Evolutionary conservation across 30 jellyfish, hydroid and myxozoan species (phyloP).

Genomic region (Catostylus mosaicus): DNA sequence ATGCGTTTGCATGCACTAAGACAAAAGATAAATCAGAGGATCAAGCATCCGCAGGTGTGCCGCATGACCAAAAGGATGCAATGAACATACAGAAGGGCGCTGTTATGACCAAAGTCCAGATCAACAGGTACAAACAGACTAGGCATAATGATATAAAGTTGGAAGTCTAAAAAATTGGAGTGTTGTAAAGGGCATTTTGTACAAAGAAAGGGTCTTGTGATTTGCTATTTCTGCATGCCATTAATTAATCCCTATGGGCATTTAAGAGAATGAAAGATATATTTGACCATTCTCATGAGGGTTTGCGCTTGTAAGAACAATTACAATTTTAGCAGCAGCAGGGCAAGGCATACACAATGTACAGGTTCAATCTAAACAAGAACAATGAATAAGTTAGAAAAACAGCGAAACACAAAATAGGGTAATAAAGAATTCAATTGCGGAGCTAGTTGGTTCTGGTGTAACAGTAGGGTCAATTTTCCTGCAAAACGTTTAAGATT

Average conservation of each 20-base stretch:
- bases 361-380: background rate
- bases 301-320: constrained; percentile 9
- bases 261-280: too few species aligned
- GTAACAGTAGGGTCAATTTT: too few species aligned
- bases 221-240: background rate
- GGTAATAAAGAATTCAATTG: background rate
- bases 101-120: too few species aligned
- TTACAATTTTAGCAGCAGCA: background rate
- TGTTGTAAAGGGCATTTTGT: background rate
- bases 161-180: background rate
- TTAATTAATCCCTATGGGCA: too few species aligned
- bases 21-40: background rate
- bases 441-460: constrained; percentile 1
- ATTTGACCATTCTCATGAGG: too few species aligned
- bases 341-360: background rate
- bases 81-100: too few species aligned
- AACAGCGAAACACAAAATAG: too few species aligned
- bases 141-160: background rate
- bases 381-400: too few species aligned
- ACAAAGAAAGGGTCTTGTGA: background rate
- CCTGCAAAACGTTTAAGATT: too few species aligned
- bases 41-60: too few species aligned
- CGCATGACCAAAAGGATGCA: too few species aligned
- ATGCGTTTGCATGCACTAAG: constrained; percentile 21
- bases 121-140: background rate